A percentile compares a stretch with the other conserved stretches of the same genome.
These are phyloP conservation scores for Zapornia atra DNA, from an alignment of 2,113 vertebrate species.

Conservation along the genomic window DNA sequence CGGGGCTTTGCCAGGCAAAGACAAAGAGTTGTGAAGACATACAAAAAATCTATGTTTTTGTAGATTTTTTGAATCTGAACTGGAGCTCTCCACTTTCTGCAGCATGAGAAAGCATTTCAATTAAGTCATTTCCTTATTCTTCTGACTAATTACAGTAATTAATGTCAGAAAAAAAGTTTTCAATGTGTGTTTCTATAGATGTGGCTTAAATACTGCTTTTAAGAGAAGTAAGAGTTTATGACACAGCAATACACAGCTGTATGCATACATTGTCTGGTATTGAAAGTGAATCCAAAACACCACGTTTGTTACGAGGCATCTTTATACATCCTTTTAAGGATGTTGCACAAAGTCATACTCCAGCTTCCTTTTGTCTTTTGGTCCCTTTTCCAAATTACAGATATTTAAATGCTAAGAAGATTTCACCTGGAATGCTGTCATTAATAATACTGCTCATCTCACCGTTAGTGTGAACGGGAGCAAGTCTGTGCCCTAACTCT, in stretches of 20 bases:
- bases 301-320: not conserved
- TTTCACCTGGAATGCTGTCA: not conserved
- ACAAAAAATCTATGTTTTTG: not conserved
- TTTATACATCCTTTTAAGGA: too few species aligned
- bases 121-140: not conserved
- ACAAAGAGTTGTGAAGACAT: not conserved
- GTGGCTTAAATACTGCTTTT: not conserved
- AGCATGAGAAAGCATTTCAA: not conserved
- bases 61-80: not conserved
- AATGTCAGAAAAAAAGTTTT: not conserved
- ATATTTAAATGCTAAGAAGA: conserved; percentile 6
- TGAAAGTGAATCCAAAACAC: not conserved
- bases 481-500: not conserved
- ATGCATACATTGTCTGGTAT: not conserved
- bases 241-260: not conserved
- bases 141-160: not conserved
- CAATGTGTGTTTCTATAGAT: not conserved
- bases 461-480: not conserved
- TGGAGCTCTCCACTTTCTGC: not conserved
- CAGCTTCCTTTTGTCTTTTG: not conserved
- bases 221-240: not conserved
- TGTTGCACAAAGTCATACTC: not conserved
- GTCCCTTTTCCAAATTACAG: conserved; percentile 18
- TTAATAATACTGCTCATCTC: not conserved
- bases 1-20: not conserved